A percentile compares a stretch with the other conserved stretches of the same genome.
These are phyloP conservation scores for Heterotis niloticus DNA, from an alignment of 2,113 vertebrate species.

Conservation along the genomic window DNA sequence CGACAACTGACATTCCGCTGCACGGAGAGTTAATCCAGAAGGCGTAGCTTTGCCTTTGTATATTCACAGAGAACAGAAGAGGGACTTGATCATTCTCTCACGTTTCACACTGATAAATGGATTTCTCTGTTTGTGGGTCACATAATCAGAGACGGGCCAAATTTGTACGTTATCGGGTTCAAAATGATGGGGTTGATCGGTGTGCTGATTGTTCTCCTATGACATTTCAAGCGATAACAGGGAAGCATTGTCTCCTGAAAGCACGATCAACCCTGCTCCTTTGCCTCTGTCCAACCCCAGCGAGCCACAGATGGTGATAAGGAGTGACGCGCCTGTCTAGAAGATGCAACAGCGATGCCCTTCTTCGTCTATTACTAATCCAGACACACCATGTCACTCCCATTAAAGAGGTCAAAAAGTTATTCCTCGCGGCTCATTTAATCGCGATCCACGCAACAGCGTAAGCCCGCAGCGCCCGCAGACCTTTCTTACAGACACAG, in stretches of 20 bases:
- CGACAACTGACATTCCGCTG: not conserved
- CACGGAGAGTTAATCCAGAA: not conserved
- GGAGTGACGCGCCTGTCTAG: not conserved
- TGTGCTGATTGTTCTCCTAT: conserved; percentile 17
- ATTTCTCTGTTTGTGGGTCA: not conserved
- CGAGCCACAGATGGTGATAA: not conserved
- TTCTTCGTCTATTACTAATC: conserved; percentile 17
- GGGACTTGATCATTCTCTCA: conserved; percentile 3
- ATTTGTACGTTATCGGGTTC: conserved; percentile 30
- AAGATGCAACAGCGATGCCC: conserved; percentile 11
- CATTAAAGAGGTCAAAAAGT: conserved; percentile 2
- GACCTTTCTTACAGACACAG: no score
- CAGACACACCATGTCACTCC: not conserved
- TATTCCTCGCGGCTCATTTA: conserved; percentile 4
- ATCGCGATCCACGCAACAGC: not conserved
- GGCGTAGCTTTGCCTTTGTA: not conserved
- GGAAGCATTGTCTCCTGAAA: conserved; percentile 17
- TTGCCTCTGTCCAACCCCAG: not conserved
- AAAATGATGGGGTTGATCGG: conserved; percentile 15
- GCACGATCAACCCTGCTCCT: conserved; percentile 25
- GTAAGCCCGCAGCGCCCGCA: not conserved
- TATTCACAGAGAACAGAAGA: not conserved
- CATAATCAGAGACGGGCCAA: conserved; percentile 27
- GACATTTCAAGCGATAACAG: conserved; percentile 39
- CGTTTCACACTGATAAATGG: conserved; percentile 1